Evolutionary conservation across 2,888 invertebrate genomes (phyloP), one percentile per base, ranked within the genome.

Genomic region (Plebejus melissa): DNA sequence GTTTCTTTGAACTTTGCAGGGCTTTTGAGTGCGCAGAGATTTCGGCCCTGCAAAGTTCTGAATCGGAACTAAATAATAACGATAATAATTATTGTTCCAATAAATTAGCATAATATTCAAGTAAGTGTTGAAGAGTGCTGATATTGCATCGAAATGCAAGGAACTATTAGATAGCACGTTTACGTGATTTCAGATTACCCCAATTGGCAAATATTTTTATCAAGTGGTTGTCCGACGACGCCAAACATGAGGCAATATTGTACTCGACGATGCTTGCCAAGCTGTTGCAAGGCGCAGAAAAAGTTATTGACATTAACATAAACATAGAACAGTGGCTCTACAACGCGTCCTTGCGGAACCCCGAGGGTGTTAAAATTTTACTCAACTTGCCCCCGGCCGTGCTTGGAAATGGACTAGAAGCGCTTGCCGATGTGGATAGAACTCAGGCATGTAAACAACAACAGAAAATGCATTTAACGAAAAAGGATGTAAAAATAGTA

Each of bases 201-300:
- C 85, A 89, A 82, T 74, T 90, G 74, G 82, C 85, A 74, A 89
- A 84, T 77, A 83, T 91, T 46, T 79, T 90, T 5, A 80, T 83
- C 54, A 91, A 90, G 80, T 88, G 88, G 79, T 79, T 94, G 2
- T 83, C 90, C 3, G 82, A 85, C 0, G 82, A 83, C 1, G 81
- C 82, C 1, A 88, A 88, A 79, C 89, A 91, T 74, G 86, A 90
- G 1, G 82, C 90, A 0, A 76, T 89, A 9, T 90, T 92, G 54
- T 93, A 90, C 79, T 88, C 91, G 0, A 93, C 94, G 0, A 81
- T 94, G 0, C 75, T 93, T 2, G 83, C 90, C 0, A 91, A 93
- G 79, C 79, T 94, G 3, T 83, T 94, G 58, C 89, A 91, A 77
- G 87, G 89, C 2, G 89, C 90, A 0, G 81, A 87, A 1, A 84